Conservation (phyloP, 1,140 invertebrate genomes). For the Hylyphantes graminicola region DNA sequence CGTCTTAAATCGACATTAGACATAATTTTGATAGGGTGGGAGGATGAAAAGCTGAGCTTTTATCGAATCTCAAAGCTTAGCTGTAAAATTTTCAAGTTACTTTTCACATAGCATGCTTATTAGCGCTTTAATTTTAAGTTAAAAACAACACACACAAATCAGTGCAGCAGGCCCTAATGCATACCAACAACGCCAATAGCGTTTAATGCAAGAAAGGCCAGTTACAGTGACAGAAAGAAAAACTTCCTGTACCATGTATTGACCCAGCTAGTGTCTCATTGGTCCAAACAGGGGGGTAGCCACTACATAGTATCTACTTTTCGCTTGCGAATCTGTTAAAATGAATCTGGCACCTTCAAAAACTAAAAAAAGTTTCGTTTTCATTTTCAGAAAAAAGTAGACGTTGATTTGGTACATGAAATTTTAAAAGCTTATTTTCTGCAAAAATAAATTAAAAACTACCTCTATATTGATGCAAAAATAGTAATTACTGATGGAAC, state of each 20-base stretch:
- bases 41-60: conserved; percentile 50
- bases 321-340: too few relatives aligned
- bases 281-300: conserved; percentile 38
- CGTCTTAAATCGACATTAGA: conserved; percentile 59
- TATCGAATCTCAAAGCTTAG: conserved; percentile 45
- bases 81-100: conserved; percentile 32
- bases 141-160: conserved; percentile 60
- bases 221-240: conserved; percentile 60
- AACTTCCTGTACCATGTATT: conserved; percentile 58
- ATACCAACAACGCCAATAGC: conserved; percentile 60
- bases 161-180: conserved; percentile 56
- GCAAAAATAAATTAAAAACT: too few relatives aligned
- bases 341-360: too few relatives aligned
- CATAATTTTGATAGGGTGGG: conserved; percentile 57
- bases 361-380: too few relatives aligned
- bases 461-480: too few relatives aligned
- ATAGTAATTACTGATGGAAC: background rate
- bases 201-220: conserved; percentile 51
- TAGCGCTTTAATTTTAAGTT: conserved; percentile 40
- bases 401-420: too few relatives aligned
- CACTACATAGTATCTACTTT: conserved; percentile 20
- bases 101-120: conserved; percentile 58
- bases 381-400: too few relatives aligned
- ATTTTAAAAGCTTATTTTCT: too few relatives aligned
- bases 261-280: conserved; percentile 54